Conservation (phyloP, 2,797 vertebrate species). For the Enteromius paludinosus region DNA sequence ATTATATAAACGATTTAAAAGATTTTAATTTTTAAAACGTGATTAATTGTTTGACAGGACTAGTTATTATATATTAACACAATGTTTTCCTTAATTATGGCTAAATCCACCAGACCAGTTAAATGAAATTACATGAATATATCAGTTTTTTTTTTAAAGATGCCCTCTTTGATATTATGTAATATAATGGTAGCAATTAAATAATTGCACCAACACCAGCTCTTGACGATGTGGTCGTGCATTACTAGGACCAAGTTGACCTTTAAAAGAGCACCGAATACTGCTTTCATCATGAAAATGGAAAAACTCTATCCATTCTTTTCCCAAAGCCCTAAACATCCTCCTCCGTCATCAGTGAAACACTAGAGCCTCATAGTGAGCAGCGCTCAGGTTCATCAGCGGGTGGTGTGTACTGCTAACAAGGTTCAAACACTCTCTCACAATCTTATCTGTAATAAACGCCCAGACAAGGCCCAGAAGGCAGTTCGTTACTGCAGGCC, state of each 20-base stretch:
- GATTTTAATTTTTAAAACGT: no score
- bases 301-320: background rate
- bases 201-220: background rate
- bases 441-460: background rate
- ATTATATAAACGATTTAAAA: no score
- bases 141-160: no score
- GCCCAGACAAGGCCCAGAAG: background rate
- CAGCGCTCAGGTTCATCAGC: constrained; percentile 10
- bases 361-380: background rate
- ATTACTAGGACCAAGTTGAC: background rate
- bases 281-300: background rate
- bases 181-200: background rate
- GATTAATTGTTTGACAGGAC: no score
- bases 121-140: background rate
- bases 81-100: background rate
- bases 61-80: background rate
- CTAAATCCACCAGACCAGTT: background rate
- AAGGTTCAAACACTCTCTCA: background rate
- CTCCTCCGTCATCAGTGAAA: background rate
- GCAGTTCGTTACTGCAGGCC: background rate
- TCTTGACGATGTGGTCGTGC: background rate
- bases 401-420: background rate
- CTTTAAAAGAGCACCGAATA: background rate
- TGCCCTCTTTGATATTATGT: background rate
- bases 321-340: background rate